Evolutionary conservation across 1,140 invertebrate genomes (phyloP), one percentile per base, ranked within the genome.

Genomic region (Oncopeltus fasciatus): DNA sequence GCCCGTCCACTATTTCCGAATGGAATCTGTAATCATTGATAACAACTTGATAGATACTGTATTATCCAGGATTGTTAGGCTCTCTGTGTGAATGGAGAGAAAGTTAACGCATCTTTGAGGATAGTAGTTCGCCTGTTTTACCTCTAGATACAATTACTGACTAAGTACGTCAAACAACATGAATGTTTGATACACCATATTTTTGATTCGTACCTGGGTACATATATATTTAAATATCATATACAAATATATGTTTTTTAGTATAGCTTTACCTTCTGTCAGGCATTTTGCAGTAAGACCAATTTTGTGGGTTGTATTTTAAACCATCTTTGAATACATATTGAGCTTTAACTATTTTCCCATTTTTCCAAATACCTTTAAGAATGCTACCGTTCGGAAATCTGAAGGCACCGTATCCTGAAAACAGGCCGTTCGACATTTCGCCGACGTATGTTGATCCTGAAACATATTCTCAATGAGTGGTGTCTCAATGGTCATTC

Each of bases 331-430:
- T 5, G 26, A 60, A 64, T 20, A 28, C 26, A 31, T 64, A 64
- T 27, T 56, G 4, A 9, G 46, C 49, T 24, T 59, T 53, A 16
- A 53, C 26, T 3, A 60, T 28, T 53, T 27, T 38, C 9, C 62
- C 62, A 9, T 60, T 8, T 28, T 31, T 27, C 62, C 62, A 64
- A 33, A 56, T 33, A 14, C 57, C 62, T 26, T 43, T 20, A 1
- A 64, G 28, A 12, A 31, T 1, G n/a, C 58, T 28, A 4, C 62
- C 62, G 21, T 64, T 51, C n/a, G 62, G 62, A 28, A 60, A 64
- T 21, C 21, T 29, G n/a, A 64, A n/a, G 12, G 26, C 16, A 24
- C 62, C 57, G 2, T 53, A 11, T 24, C 58, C 62, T 12, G 57
- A 28, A 44, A 60, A 64, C 20, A 60, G 2, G n/a, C 58, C 58